Percentiles rank a stretch among this genome's conserved stretches.
These are phyloP conservation scores for Aphyosemion australe DNA, from an alignment of 2,113 vertebrate genomes.

Conservation along the genomic window DNA sequence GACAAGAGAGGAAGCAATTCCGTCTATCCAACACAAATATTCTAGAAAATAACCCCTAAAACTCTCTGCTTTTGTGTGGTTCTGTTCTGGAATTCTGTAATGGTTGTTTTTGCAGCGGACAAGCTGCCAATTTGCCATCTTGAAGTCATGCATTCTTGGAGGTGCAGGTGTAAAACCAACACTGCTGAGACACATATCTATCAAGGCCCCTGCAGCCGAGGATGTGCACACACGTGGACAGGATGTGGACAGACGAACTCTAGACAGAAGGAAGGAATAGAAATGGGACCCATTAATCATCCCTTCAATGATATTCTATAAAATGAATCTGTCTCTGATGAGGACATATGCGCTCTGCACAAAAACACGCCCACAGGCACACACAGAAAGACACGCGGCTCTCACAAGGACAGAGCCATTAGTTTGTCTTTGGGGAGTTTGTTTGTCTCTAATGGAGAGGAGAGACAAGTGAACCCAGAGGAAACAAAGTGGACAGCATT, in stretches of 20 bases:
- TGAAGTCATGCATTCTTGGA: slow-evolving; percentile 4
- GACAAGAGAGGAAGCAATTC: not conserved
- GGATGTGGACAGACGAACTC: slow-evolving; percentile 60
- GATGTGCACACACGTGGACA: slow-evolving; percentile 35
- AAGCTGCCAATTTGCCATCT: slow-evolving; percentile 6
- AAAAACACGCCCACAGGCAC: slow-evolving; percentile 9
- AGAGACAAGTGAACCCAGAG: slow-evolving; percentile 45
- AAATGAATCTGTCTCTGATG: not conserved
- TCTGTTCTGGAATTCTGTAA: slow-evolving; percentile 44
- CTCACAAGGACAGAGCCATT: slow-evolving; percentile 56
- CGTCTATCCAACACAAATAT: too few species aligned
- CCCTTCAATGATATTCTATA: slow-evolving; percentile 40
- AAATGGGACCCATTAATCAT: slow-evolving; percentile 56
- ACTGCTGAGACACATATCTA: slow-evolving; percentile 13
- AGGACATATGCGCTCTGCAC: not conserved
- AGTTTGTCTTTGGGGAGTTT: slow-evolving; percentile 57
- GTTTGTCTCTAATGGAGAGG: slow-evolving; percentile 59
- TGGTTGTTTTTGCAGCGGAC: slow-evolving; percentile 21
- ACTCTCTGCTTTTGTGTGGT: not conserved
- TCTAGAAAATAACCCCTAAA: too few species aligned
- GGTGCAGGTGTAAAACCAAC: slow-evolving; percentile 1
- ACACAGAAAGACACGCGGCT: slow-evolving; percentile 19
- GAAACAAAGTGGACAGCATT: slow-evolving; percentile 44
- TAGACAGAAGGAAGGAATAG: slow-evolving; percentile 56
- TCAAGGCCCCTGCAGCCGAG: slow-evolving; percentile 14